Evolutionary conservation across 2,113 vertebrate genomes (phyloP).

Genomic region (Eolophus roseicapilla): DNA sequence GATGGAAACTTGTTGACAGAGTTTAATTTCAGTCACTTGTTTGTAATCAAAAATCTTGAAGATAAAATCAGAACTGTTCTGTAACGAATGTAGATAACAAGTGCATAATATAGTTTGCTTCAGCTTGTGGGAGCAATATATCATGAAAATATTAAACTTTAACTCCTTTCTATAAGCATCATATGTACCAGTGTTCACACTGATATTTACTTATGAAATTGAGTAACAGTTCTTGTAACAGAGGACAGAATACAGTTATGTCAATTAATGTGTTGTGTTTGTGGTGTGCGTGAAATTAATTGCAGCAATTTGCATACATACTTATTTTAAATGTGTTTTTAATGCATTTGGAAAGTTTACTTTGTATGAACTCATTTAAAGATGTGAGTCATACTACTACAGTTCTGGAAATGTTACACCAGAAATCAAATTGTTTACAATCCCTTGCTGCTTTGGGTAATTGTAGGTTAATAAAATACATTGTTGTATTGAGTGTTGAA

Average conservation of each 20-base stretch:
- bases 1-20: background rate
- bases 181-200: background rate
- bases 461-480: background rate
- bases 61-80: background rate
- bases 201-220: background rate
- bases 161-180: background rate
- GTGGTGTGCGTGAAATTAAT: background rate
- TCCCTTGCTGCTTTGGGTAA: background rate
- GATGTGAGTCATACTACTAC: background rate
- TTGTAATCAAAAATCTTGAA: background rate
- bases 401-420: background rate
- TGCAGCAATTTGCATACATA: background rate
- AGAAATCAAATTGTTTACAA: background rate
- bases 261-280: background rate
- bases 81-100: background rate
- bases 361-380: background rate
- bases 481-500: background rate
- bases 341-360: background rate
- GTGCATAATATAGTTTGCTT: background rate
- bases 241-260: background rate
- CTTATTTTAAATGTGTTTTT: background rate
- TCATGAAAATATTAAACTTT: background rate
- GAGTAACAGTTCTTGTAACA: background rate
- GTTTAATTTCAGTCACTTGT: background rate
- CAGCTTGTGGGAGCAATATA: background rate